Conservation (phyloP, 2,113 vertebrate genomes). For the Dinomys branickii region DNA sequence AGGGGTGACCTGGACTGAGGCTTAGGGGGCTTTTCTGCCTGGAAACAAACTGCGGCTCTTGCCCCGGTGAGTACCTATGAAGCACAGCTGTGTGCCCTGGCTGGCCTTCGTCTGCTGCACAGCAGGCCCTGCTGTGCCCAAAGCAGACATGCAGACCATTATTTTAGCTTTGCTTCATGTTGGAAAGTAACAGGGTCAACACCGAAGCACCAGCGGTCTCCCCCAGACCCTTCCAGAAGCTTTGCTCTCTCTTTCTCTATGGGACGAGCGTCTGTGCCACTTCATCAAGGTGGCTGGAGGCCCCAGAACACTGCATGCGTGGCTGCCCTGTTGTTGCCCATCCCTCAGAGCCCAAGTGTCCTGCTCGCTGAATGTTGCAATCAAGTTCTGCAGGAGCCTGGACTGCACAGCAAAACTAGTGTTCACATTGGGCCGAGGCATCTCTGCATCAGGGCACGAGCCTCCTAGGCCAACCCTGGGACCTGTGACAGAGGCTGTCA, state of each 20-base stretch:
- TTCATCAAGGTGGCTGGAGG: not conserved
- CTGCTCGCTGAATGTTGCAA: not conserved
- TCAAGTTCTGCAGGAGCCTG: not conserved
- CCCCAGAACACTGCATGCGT: accelerated
- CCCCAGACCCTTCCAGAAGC: not conserved
- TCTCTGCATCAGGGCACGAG: not conserved
- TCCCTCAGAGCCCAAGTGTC: not conserved
- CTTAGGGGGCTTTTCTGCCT: not conserved
- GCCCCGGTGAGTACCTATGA: not conserved
- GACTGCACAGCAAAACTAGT: not conserved
- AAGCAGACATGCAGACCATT: not conserved
- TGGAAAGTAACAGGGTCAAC: not conserved
- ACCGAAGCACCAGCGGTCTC: not conserved
- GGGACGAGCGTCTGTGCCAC: not conserved
- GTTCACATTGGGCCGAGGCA: too few relatives aligned
- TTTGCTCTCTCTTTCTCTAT: not conserved
- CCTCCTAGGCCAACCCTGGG: not conserved
- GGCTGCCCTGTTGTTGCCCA: not conserved
- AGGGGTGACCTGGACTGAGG: not conserved
- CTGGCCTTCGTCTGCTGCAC: not conserved
- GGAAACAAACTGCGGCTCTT: not conserved
- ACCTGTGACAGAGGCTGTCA: not conserved
- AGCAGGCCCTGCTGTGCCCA: not conserved
- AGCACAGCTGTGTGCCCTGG: not conserved
- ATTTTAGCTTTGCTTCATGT: not conserved